phyloP scores from a whole-genome alignment of 2,888 invertebrate species.

The Amphipyra berbera region DNA sequence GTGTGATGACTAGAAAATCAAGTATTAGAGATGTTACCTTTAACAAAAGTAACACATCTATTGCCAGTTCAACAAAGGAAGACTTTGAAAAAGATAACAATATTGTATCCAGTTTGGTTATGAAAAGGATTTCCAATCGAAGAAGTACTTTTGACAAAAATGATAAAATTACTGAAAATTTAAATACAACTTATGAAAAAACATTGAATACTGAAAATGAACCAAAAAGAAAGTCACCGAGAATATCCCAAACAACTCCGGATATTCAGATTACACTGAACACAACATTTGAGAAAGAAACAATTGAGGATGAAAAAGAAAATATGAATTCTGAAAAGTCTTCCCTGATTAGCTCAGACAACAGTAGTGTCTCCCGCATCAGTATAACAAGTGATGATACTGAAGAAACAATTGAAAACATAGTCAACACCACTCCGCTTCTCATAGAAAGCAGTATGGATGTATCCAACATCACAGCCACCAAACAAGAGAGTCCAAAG shows the following conservation, averaged over 20 bases:
- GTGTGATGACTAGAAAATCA: constrained; percentile 47
- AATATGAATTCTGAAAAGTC: constrained; percentile 64
- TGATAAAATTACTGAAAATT: constrained; percentile 27
- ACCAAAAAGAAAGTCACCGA: constrained; percentile 19
- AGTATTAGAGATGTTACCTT: constrained; percentile 47
- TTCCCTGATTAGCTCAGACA: constrained; percentile 75
- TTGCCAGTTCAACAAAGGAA: constrained; percentile 25
- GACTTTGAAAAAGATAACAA: constrained; percentile 46
- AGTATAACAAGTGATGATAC: constrained; percentile 83
- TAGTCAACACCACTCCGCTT: constrained; percentile 76
- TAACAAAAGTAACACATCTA: constrained; percentile 47
- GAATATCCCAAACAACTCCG: constrained; percentile 12
- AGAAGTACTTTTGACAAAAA: constrained; percentile 32
- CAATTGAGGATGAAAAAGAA: background rate
- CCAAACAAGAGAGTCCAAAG: constrained; percentile 23
- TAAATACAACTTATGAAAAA: constrained; percentile 64
- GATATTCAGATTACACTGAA: constrained; percentile 56
- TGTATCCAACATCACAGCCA: constrained; percentile 60
- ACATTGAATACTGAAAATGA: background rate
- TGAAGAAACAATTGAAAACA: constrained; percentile 74
- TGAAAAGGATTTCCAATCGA: constrained; percentile 32
- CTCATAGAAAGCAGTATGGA: constrained; percentile 82
- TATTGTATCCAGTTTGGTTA: constrained; percentile 31
- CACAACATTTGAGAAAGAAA: constrained; percentile 71
- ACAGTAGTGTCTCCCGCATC: constrained; percentile 71